Evolutionary conservation across 2,888 invertebrate genomes (phyloP), one percentile per base, ranked within the genome.

Genomic region (Venusia cambrica): DNA sequence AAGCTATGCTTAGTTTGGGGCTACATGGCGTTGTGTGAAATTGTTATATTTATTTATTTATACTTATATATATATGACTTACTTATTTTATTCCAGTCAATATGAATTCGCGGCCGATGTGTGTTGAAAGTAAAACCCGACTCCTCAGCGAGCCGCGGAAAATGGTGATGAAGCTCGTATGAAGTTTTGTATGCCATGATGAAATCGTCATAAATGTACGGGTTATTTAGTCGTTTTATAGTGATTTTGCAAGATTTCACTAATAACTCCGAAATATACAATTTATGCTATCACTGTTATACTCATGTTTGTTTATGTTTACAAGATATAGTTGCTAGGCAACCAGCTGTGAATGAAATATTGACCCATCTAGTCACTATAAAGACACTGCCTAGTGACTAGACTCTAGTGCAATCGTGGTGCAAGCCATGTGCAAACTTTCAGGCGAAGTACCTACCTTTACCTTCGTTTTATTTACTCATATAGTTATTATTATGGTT

Each of bases 21-120:
- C n/a, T n/a, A n/a, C n/a, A n/a, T n/a, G n/a, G n/a, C n/a, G n/a
- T n/a, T n/a, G n/a, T n/a, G n/a, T n/a, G n/a, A n/a, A n/a, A n/a
- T n/a, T n/a, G n/a, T n/a, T n/a, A n/a, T n/a, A n/a, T n/a, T n/a
- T n/a, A n/a, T n/a, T 7, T 20, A 5, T 5, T 9, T 6, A 10
- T 10, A n/a, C n/a, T n/a, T n/a, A n/a, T n/a, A n/a, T n/a, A n/a
- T n/a, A n/a, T n/a, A n/a, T n/a, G n/a, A n/a, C 90, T 81, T 75
- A 92, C 92, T 89, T 62, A 92, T 90, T 69, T 89, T 90, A 62
- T 90, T 90, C 89, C 91, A 91, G 61, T 92, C 91, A 39, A 92
- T 84, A 40, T 87, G 83, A 14, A 88, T 79, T 42, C 90, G 84
- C 10, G 89, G 84, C 48, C 89, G 88, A 52, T 89, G 89, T 44